Conservation (phyloP, 1,140 invertebrate species). For the Helicoverpa armigera region DNA sequence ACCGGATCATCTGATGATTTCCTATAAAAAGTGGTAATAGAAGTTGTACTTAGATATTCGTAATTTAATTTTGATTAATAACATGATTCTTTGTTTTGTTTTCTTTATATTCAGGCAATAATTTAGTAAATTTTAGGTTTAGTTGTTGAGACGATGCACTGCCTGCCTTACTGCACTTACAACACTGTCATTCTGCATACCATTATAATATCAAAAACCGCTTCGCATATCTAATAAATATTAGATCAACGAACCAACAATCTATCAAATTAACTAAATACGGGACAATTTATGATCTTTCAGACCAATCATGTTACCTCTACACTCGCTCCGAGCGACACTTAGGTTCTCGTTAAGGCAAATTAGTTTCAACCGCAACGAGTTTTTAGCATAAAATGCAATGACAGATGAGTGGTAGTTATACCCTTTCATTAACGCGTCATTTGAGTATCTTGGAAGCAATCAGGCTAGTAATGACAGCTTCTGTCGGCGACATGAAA, state of each 20-base stretch:
- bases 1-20: no score
- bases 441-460: conserved; percentile 29
- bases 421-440: conserved; percentile 15
- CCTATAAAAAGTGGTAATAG: no score
- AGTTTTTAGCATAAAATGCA: conserved; percentile 22
- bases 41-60: no score
- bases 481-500: conserved; percentile 52
- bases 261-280: conserved; percentile 13
- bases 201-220: no score
- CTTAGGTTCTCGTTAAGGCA: neutral
- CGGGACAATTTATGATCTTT: conserved; percentile 26
- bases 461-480: conserved; percentile 61
- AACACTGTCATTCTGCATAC: no score
- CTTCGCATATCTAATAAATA: neutral
- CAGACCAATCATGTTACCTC: conserved; percentile 14
- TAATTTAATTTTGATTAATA: no score
- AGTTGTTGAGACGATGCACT: no score
- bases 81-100: no score
- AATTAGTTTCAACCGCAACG: conserved; percentile 5
- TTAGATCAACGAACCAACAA: neutral
- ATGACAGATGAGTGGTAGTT: conserved; percentile 28
- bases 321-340: conserved; percentile 14
- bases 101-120: no score
- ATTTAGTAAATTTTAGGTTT: no score
- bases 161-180: no score